phyloP scores from a whole-genome alignment of 2,113 vertebrate genomes.

The Mohoua ochrocephala region DNA sequence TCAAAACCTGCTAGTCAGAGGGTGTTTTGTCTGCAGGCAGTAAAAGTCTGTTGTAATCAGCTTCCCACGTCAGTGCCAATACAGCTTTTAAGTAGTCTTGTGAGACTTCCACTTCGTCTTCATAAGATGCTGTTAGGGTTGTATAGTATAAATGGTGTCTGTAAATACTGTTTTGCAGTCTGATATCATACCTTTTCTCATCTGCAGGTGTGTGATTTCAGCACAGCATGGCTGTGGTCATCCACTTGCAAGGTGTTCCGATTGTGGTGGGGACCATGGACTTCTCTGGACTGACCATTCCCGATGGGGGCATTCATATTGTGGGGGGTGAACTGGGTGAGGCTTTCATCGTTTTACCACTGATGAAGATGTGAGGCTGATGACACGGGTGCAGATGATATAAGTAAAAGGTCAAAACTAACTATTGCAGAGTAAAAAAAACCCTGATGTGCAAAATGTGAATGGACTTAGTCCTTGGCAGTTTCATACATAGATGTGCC shows the following conservation, averaged over 20 bases:
- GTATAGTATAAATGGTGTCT: constrained; percentile 32
- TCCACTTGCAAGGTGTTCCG: constrained; percentile 91
- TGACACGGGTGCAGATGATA: constrained; percentile 83
- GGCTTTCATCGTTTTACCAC: constrained; percentile 89
- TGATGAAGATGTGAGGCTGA: constrained; percentile 83
- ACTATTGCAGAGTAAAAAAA: constrained; percentile 80
- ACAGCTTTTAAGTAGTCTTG: background rate
- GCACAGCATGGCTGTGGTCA: constrained; percentile 96
- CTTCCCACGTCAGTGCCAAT: background rate
- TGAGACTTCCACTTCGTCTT: background rate
- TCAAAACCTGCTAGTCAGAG: background rate
- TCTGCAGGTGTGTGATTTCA: constrained; percentile 92
- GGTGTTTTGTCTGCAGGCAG: background rate
- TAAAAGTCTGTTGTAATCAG: background rate
- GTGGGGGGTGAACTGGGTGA: constrained; percentile 95
- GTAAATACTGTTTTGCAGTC: constrained; percentile 63
- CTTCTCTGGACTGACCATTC: constrained; percentile 94
- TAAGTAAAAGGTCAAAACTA: constrained; percentile 86
- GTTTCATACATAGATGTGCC: constrained; percentile 75
- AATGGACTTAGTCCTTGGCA: constrained; percentile 84
- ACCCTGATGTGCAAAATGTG: constrained; percentile 83
- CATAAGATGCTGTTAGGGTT: background rate
- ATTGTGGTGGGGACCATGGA: constrained; percentile 92
- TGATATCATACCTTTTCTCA: constrained; percentile 87
- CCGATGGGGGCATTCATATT: constrained; percentile 89